phyloP scores from a whole-genome alignment of 1,140 invertebrate genomes.

The Aphelenchoides avenae region DNA sequence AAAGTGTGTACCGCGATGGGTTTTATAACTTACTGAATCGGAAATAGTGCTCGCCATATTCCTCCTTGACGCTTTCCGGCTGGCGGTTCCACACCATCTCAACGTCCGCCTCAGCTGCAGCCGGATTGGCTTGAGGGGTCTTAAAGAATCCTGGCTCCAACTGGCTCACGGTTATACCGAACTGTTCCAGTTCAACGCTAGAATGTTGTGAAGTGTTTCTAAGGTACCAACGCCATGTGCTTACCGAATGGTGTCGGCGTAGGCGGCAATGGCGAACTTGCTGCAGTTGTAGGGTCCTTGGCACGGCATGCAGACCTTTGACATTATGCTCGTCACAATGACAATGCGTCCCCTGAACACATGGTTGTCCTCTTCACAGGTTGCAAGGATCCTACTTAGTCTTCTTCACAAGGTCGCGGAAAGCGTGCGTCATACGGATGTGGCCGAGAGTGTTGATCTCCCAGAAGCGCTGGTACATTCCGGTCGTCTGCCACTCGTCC shows the following conservation, averaged over 20 bases:
- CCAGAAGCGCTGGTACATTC: slow-evolving; percentile 26
- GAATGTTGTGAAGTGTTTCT: no score
- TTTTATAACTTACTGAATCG: slow-evolving; percentile 5
- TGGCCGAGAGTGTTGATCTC: slow-evolving; percentile 32
- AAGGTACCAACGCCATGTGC: no score
- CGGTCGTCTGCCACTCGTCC: slow-evolving; percentile 31
- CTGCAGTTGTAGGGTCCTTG: no score
- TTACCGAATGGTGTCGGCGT: slow-evolving; percentile 10
- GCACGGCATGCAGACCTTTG: no score
- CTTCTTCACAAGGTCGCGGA: slow-evolving; percentile 34
- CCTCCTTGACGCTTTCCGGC: slow-evolving; percentile 18
- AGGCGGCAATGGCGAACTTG: slow-evolving; percentile 17
- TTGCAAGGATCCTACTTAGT: no score
- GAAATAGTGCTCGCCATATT: slow-evolving; percentile 17
- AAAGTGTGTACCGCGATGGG: no score
- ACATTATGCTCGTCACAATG: no score
- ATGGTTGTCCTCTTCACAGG: no score
- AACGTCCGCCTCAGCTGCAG: slow-evolving; percentile 6
- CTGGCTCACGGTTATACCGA: slow-evolving; percentile 17
- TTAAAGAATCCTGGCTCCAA: slow-evolving; percentile 20
- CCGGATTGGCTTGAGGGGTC: slow-evolving; percentile 20
- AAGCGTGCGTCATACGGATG: slow-evolving; percentile 34
- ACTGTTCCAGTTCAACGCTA: slow-evolving; percentile 16
- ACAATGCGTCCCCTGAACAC: no score
- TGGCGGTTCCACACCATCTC: slow-evolving; percentile 10